These are phyloP conservation scores for Leptonema lineaticorne DNA, from an alignment of 1,140 invertebrate genomes.

Conservation along the genomic window DNA sequence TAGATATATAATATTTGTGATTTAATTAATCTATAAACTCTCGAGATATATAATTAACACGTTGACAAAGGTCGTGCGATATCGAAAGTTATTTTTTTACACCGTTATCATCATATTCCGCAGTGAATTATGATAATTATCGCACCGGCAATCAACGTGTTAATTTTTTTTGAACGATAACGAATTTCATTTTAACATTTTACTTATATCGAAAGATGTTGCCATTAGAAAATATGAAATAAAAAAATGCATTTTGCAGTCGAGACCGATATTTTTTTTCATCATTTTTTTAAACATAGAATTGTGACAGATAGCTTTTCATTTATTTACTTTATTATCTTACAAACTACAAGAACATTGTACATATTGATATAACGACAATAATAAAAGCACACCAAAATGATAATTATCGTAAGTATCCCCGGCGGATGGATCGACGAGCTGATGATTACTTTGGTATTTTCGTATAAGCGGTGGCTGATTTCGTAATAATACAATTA, in stretches of 20 bases:
- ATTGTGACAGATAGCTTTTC: slow-evolving; percentile 38
- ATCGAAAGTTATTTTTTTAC: too few relatives aligned
- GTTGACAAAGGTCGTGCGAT: background rate
- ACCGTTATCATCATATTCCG: too few relatives aligned
- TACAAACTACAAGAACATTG: slow-evolving; percentile 39
- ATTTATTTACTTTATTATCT: too few relatives aligned
- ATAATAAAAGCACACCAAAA: slow-evolving; percentile 39
- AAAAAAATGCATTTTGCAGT: slow-evolving; percentile 17
- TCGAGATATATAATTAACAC: background rate
- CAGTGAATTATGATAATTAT: too few relatives aligned
- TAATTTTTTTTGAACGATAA: too few relatives aligned
- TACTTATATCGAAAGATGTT: background rate
- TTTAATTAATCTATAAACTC: too few relatives aligned
- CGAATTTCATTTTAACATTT: too few relatives aligned
- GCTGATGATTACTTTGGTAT: too few relatives aligned
- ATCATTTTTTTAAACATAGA: slow-evolving; percentile 33
- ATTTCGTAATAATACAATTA: slow-evolving; percentile 34
- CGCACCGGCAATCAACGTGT: too few relatives aligned
- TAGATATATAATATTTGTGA: too few relatives aligned
- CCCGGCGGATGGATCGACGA: too few relatives aligned
- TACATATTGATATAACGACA: slow-evolving; percentile 38
- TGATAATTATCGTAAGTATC: slow-evolving; percentile 37
- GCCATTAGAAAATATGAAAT: slow-evolving; percentile 12
- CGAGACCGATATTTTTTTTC: slow-evolving; percentile 10
- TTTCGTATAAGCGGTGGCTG: too few relatives aligned